Base-by-base conservation (phyloP, 2,797 vertebrate genomes). In the Thalassophryne amazonica region DNA sequence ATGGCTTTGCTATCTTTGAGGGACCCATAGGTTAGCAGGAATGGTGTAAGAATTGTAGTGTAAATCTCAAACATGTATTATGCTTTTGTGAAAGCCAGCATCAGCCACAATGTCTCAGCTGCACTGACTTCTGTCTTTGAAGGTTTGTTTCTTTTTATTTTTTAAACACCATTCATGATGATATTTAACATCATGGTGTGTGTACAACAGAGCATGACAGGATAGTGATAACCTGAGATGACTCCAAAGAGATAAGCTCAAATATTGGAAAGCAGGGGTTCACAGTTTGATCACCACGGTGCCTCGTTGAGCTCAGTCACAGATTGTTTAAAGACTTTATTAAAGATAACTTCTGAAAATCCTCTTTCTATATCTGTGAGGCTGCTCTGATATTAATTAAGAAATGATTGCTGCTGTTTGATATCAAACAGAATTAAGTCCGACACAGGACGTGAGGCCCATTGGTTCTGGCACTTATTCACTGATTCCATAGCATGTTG, bases 1-100 rank as follows among this genome's bases (percentile, higher is more conserved):
- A 79, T 80, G 63, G 54, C 62, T 24, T 14, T 23, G 28, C 62
- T 59, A 32, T n/a, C 45, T 49, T 20, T 47, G 32, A 69, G 40
- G 73, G n/a, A 58, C 61, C 24, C 46, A 48, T 55, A 45, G 56
- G 60, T 75, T 39, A 32, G 33, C 37, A 32, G 24, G 36, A 65
- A 53, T 34, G 21, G 40, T 61, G 54, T 62, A 31, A 45, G 27
- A 46, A 50, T 51, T 56, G 42, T 24, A 54, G 13, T 7, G 3
- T 23, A 32, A 49, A 59, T 61, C 30, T 57, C 12, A 30, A 52
- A 41, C 37, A 48, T 49, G 20, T 32, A 41, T 48, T 19, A 30
- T 17, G 47, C 17, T 29, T 35, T 50, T 38, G 2, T 30, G 22
- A 34, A 46, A 13, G n/a, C 12, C 34, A 11, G 30, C 2, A 32